Evolutionary conservation across 2,888 invertebrate species (phyloP), one percentile per base, ranked within the genome.

Genomic region (Syrphus vitripennis): DNA sequence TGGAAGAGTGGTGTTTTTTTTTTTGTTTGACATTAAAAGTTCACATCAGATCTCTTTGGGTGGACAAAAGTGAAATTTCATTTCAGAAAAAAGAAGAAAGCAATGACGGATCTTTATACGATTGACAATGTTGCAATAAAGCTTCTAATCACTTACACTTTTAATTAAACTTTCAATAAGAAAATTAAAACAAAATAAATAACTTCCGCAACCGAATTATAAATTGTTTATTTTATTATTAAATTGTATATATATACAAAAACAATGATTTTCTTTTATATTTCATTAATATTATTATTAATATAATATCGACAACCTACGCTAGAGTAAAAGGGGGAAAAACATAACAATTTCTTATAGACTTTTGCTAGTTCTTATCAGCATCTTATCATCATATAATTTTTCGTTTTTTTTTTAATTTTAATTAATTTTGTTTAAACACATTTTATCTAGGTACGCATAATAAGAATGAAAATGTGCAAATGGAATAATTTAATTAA

Each of bases 201-300:
- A 50, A 53, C 70, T 70, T 86, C 86, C 86, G 82, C 82, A 86
- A 86, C 86, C 86, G 77, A 86, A 82, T 86, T 86, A 86, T 77
- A 86, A 82, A 82, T 77, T 82, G 53, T 77, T 81, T 81, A 77
- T 77, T 86, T 65, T 59, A 59, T 86, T 82, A 78, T 55, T 82
- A 72, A 78, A 78, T 74, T 86, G 77, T 82, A 77, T 86, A 82
- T 82, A 82, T 82, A 82, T 82, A 82, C 77, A 86, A 82, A 86
- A 74, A 86, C 77, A 82, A 82, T 81, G 72, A 71, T 81, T 82
- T 59, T 37, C 12, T 59, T 59, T 37, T 14, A 37, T 37, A 21
- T 37, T 81, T 74, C 21, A 50, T 77, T 50, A 34, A 40, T 40
- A 40, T 53, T 50, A 34, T 55, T 40, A 40, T 53, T 55, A 59